These are phyloP conservation scores for Excalfactoria chinensis DNA, from an alignment of 2,113 vertebrate genomes.

Conservation along the genomic window DNA sequence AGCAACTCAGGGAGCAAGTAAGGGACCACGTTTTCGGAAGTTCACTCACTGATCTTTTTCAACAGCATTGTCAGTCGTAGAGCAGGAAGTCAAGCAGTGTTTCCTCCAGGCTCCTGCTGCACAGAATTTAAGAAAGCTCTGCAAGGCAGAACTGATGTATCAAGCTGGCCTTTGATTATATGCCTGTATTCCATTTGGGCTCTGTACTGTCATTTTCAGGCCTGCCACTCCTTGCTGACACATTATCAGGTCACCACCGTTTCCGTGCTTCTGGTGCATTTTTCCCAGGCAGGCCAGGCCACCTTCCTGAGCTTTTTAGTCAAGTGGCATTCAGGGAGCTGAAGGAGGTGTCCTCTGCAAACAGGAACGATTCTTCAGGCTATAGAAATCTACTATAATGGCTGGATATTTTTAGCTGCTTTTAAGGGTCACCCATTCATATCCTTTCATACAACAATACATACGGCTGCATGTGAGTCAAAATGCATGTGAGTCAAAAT, in stretches of 20 bases:
- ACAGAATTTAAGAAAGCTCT: neutral
- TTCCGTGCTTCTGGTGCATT: conserved; percentile 20
- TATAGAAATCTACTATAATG: neutral
- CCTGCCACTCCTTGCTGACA: conserved; percentile 71
- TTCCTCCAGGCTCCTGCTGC: neutral
- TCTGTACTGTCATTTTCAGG: neutral
- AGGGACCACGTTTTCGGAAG: neutral
- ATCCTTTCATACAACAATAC: conserved; percentile 25
- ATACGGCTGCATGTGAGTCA: conserved; percentile 49
- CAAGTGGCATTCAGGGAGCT: neutral
- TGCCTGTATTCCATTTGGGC: neutral
- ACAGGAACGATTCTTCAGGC: neutral
- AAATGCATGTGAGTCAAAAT: conserved; percentile 55
- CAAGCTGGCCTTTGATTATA: neutral
- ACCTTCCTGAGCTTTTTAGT: neutral
- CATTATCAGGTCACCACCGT: conserved; percentile 56
- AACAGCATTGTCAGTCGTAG: neutral
- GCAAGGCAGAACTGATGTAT: neutral
- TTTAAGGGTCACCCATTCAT: conserved; percentile 9
- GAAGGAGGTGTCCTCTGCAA: neutral
- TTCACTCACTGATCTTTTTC: neutral
- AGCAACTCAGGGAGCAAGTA: neutral
- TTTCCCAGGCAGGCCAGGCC: conserved; percentile 17
- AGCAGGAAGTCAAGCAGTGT: neutral
- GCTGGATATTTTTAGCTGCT: neutral